These are phyloP conservation scores for Buphagus erythrorhynchus DNA, from an alignment of 2,797 vertebrate species.

Conservation along the genomic window DNA sequence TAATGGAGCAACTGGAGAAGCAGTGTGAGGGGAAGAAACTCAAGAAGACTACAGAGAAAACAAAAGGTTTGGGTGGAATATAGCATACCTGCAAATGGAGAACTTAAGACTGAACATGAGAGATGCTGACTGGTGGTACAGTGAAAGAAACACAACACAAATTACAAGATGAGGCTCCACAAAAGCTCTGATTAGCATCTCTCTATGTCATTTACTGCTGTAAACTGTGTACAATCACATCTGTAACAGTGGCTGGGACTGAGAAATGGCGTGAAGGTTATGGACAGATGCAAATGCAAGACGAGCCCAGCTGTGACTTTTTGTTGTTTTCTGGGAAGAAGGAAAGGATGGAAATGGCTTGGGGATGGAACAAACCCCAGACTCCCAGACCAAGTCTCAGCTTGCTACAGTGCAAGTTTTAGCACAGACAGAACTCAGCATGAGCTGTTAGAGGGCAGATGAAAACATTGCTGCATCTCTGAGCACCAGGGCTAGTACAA, in stretches of 20 bases:
- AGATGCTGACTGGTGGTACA: rapidly evolving
- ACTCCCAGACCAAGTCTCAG: neutral
- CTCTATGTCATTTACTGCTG: neutral
- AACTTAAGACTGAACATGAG: neutral
- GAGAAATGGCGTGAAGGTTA: neutral
- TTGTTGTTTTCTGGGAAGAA: neutral
- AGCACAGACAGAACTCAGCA: neutral
- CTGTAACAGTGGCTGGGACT: neutral
- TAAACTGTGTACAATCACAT: neutral
- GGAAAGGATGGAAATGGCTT: neutral
- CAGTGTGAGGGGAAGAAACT: neutral
- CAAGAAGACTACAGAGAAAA: neutral
- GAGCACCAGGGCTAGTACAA: neutral
- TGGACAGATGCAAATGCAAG: neutral
- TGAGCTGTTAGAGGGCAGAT: neutral
- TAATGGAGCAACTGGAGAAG: neutral
- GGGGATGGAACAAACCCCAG: neutral
- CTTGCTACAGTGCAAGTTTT: neutral
- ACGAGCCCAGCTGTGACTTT: neutral
- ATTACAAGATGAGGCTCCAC: neutral
- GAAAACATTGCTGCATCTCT: neutral
- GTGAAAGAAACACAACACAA: neutral
- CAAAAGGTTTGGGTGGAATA: neutral
- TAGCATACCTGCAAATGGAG: rapidly evolving
- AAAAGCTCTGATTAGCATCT: neutral